phyloP scores from a whole-genome alignment of 2,888 invertebrate genomes.

The Xestia xanthographa region DNA sequence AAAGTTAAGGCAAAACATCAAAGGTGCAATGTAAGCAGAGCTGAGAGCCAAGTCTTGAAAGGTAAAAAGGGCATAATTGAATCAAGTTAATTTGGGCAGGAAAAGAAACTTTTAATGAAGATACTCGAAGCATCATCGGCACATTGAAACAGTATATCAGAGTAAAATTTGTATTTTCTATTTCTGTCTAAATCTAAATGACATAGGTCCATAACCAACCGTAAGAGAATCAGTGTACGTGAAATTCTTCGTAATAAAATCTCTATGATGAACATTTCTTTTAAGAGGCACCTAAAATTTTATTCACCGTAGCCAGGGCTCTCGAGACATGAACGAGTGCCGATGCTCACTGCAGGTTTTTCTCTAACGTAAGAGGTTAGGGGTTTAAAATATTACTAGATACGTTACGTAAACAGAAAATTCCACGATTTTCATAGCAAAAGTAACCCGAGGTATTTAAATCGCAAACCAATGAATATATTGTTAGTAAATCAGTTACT shows the following conservation, averaged over 20 bases:
- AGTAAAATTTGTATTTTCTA: no score
- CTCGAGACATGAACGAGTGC: constrained; percentile 83
- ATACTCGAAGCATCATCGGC: constrained; percentile 27
- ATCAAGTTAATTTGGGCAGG: constrained; percentile 58
- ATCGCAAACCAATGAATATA: not conserved
- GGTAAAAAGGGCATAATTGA: constrained; percentile 66
- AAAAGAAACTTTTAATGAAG: constrained; percentile 55
- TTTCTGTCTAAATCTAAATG: not conserved
- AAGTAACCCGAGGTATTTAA: constrained; percentile 14
- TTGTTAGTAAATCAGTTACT: not conserved
- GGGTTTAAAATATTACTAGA: constrained; percentile 67
- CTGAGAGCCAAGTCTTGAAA: constrained; percentile 61
- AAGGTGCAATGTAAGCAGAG: constrained; percentile 72
- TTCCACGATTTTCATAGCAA: constrained; percentile 33
- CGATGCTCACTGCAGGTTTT: constrained; percentile 88
- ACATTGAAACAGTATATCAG: constrained; percentile 10
- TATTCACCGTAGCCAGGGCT: constrained; percentile 78
- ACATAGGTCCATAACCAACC: constrained; percentile 24
- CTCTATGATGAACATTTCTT: constrained; percentile 71
- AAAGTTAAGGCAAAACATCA: constrained; percentile 79
- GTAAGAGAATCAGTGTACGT: constrained; percentile 32
- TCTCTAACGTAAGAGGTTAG: constrained; percentile 75
- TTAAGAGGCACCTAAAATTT: constrained; percentile 76
- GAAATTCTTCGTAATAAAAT: constrained; percentile 53
- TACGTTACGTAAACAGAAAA: constrained; percentile 65